phyloP scores from a whole-genome alignment of 2,888 invertebrate species.

The Elysia crispata region DNA sequence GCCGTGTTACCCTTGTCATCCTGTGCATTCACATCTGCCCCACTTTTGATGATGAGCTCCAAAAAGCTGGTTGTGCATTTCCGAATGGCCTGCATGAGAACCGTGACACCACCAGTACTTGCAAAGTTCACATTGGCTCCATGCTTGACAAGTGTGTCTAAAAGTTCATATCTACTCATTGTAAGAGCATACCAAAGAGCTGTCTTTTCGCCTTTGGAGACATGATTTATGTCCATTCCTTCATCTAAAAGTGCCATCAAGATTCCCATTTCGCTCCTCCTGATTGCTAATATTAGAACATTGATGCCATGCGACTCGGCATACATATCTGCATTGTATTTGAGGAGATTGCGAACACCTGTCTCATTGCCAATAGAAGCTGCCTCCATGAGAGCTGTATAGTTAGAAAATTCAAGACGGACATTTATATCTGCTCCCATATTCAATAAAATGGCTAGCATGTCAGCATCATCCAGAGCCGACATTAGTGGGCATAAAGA shows the following conservation, averaged over 20 bases:
- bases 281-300: no score
- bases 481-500: neutral
- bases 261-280: no score
- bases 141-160: constrained; percentile 12
- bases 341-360: constrained; percentile 2
- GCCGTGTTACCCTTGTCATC: constrained; percentile 13
- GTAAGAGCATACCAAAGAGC: no score
- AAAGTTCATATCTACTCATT: no score
- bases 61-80: neutral
- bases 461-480: neutral
- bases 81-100: constrained; percentile 22
- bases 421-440: constrained; percentile 18
- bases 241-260: no score
- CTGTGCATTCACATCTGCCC: constrained; percentile 35
- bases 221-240: no score
- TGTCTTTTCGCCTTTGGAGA: no score
- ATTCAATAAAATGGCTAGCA: constrained; percentile 2
- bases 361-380: neutral
- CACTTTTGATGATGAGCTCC: neutral
- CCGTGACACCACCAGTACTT: constrained; percentile 1
- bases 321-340: no score
- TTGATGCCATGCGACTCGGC: no score
- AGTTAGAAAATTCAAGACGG: no score
- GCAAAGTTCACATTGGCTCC: constrained; percentile 27
- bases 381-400: constrained; percentile 22